Base-by-base conservation (phyloP, 2,888 invertebrate species). In the Cataglyphis cursor region DNA sequence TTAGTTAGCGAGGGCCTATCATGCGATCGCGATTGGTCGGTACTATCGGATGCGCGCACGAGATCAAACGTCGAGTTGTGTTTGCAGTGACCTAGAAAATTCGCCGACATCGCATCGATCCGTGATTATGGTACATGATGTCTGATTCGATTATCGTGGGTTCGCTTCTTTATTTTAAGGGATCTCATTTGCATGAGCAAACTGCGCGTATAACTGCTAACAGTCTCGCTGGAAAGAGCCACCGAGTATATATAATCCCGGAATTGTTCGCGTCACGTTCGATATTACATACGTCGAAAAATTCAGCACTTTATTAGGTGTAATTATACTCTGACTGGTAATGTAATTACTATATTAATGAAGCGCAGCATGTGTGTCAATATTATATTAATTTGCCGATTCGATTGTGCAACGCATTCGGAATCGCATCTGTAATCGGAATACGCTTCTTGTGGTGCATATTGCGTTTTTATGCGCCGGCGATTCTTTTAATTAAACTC, bases 131-230 rank as follows among this genome's bases (percentile, higher is more conserved):
- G n/a, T 24, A 31, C 51, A 28, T 41, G 51, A 73, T n/a, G 28
- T 68, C 35, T 10, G 38, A 83, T 83, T 81, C n/a, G 51, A 83
- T 85, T 72, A 76, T 41, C 70, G 64, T 70, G 57, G 35, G 57
- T 35, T 51, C 24, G 21, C 9, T 12, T 38, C 66, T 75, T 81
- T 81, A 70, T 82, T 85, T 75, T 72, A 75, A 54, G 24, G 59
- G 48, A 66, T 75, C 81, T 74, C 28, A 61, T 31, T 12, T n/a
- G 1, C 15, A 15, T 28, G 31, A n/a, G 3, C 12, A 24, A 21
- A 12, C 28, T 21, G 21, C 48, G n/a, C 66, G 21, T 38, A 21
- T 1, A 51, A 35, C 9, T 57, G 54, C 21, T 21, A 28, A 28
- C 65, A 9, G 8, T 51, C 41, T 15, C 35, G 18, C 2, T 15